Evolutionary conservation across 2,113 vertebrate genomes (phyloP).

Genomic region (Crotalus viridis): DNA sequence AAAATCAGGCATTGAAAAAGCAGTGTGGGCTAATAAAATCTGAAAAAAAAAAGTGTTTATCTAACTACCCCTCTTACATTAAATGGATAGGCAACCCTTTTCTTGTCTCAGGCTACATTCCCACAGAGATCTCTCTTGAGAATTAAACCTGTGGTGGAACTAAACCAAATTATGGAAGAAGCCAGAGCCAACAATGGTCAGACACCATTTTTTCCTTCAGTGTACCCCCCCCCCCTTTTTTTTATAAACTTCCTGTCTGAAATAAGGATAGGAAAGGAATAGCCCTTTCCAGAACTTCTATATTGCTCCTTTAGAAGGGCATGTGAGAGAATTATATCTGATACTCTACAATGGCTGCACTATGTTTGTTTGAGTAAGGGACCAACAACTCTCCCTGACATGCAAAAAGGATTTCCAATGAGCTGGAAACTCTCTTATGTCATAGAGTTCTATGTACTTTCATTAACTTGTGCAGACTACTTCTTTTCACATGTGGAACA

Average conservation of each 20-base stretch:
- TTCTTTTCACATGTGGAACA: neutral
- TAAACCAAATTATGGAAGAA: neutral
- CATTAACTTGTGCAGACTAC: neutral
- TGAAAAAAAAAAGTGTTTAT: neutral
- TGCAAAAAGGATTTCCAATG: neutral
- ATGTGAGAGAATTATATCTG: neutral
- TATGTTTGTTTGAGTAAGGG: neutral
- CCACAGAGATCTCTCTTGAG: neutral
- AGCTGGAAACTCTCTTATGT: neutral
- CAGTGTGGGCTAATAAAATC: neutral
- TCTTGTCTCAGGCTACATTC: neutral
- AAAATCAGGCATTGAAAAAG: neutral
- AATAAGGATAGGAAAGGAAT: neutral
- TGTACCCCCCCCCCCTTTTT: neutral
- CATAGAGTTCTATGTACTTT: neutral
- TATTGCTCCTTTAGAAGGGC: neutral
- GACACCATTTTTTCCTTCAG: neutral
- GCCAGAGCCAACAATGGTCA: neutral
- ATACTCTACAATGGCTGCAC: neutral
- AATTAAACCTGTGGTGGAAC: neutral
- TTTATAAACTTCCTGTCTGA: neutral
- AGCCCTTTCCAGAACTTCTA: neutral
- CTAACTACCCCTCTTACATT: neutral
- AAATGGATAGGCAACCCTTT: neutral
- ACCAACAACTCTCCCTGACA: neutral